Base-by-base conservation (phyloP, 2,113 vertebrate genomes). In the Cryptomyrus ogoouensis region DNA sequence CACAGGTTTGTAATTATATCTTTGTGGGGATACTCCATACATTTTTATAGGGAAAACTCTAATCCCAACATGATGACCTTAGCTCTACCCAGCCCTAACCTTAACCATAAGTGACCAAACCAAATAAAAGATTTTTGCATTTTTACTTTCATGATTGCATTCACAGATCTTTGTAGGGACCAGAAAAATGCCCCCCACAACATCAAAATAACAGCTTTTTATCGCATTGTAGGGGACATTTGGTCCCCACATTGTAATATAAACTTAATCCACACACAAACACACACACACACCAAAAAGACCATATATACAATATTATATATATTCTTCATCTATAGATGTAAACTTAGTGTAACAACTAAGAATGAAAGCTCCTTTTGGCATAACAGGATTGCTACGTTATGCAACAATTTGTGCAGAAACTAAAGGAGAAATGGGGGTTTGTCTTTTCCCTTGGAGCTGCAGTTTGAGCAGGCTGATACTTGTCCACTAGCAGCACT, bases 351-450 rank as follows among this genome's bases (percentile, higher is more conserved):
- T 4, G 15, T 90, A 74, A 77, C 47, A 77, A 31, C 66, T 74
- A n/a, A 42, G 66, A 88, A 87, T 88, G 62, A 53, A 88, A 53
- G 62, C 58, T 52, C 35, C 85, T 87, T n/a, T 88, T 50, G 74
- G 49, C 84, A 53, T 90, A 87, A 53, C 62, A 87, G 85, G 66
- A 88, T 56, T 80, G 52, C 1, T 53, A 31, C 44, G 35, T 88
- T 90, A 90, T 5, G 19, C 86, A 90, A 87, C 83, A 66, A 50
- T 44, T 50, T 66, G 53, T 27, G 47, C 83, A 66, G 83, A 42
- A 27, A 52, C 17, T 24, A 50, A 52, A 6, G 9, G 89, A 86
- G 24, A 66, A 89, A 66, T 21, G 62, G 39, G 39, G 80, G 8
- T 17, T 58, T 21, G 21, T 62, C 42, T 66, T 86, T 50, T 83